phyloP scores from a whole-genome alignment of 2,888 invertebrate species.

The Sericinus montela region DNA sequence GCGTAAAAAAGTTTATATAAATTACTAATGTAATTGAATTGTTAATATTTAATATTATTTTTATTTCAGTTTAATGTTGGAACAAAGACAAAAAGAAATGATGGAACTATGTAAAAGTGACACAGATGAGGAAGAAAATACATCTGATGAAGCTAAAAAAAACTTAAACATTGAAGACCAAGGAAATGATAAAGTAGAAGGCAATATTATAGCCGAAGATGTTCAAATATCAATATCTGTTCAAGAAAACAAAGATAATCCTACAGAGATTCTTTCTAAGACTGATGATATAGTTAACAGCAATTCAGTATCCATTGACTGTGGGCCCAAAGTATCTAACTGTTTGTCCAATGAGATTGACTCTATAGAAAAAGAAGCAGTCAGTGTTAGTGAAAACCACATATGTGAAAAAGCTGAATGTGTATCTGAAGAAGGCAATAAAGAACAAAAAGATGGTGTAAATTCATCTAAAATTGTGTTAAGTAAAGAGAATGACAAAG shows the following conservation, averaged over 20 bases:
- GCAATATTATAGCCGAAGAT: neutral
- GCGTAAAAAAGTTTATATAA: too few species aligned
- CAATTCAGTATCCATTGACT: neutral
- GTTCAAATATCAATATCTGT: neutral
- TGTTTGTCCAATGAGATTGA: slow-evolving; percentile 1
- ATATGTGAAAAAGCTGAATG: slow-evolving; percentile 5
- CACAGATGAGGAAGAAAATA: slow-evolving; percentile 71
- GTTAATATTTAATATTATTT: neutral
- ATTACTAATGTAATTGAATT: too few species aligned
- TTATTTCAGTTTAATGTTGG: slow-evolving; percentile 80
- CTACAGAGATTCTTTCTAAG: neutral
- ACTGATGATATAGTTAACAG: neutral
- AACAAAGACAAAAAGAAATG: slow-evolving; percentile 86
- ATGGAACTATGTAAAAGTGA: slow-evolving; percentile 88
- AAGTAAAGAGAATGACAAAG: slow-evolving; percentile 15
- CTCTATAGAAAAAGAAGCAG: slow-evolving; percentile 10
- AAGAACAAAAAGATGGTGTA: slow-evolving; percentile 1
- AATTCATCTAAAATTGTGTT: slow-evolving; percentile 1
- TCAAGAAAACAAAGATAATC: neutral
- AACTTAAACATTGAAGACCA: neutral
- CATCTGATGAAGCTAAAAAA: neutral
- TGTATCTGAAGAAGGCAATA: neutral
- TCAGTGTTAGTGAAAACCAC: slow-evolving; percentile 13
- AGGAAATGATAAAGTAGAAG: neutral
- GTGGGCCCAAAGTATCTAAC: neutral